These are phyloP conservation scores for Antennarius striatus DNA, from an alignment of 2,113 vertebrate genomes.

Conservation along the genomic window DNA sequence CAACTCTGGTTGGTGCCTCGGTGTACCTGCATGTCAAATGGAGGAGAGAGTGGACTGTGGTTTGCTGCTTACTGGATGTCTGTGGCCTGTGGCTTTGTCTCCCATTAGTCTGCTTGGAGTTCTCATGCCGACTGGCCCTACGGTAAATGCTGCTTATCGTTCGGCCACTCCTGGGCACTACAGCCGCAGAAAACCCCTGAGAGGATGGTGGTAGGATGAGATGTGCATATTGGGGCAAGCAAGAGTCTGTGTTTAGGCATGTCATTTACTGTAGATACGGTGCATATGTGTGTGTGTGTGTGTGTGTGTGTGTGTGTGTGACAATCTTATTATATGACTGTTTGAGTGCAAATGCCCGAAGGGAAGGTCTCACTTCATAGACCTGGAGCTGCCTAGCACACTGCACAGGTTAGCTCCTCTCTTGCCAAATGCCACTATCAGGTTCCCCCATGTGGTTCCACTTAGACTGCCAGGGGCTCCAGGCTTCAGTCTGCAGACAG, in stretches of 20 bases:
- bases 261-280: neutral
- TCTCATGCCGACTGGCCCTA: constrained; percentile 64
- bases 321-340: neutral
- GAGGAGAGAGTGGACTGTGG: constrained; percentile 75
- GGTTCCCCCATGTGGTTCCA: constrained; percentile 74
- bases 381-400: constrained; percentile 30
- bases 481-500: constrained; percentile 59
- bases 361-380: constrained; percentile 49
- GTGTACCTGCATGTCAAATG: constrained; percentile 71
- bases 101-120: constrained; percentile 80
- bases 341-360: constrained; percentile 7
- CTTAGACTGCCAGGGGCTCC: constrained; percentile 67
- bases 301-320: neutral
- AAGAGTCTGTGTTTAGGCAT: constrained; percentile 24
- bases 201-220: constrained; percentile 67
- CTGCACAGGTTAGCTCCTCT: constrained; percentile 57
- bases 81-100: constrained; percentile 82
- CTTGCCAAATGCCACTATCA: constrained; percentile 58
- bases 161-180: constrained; percentile 68
- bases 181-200: constrained; percentile 73
- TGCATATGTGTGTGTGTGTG: neutral
- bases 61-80: constrained; percentile 79
- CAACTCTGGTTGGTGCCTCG: constrained; percentile 40
- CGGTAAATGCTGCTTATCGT: constrained; percentile 78
- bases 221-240: constrained; percentile 32